A percentile compares a stretch with the other conserved stretches of the same genome.
Conservation (phyloP, 92 coral and sea anemone genomes). For the Desmophyllum pertusum region DNA sequence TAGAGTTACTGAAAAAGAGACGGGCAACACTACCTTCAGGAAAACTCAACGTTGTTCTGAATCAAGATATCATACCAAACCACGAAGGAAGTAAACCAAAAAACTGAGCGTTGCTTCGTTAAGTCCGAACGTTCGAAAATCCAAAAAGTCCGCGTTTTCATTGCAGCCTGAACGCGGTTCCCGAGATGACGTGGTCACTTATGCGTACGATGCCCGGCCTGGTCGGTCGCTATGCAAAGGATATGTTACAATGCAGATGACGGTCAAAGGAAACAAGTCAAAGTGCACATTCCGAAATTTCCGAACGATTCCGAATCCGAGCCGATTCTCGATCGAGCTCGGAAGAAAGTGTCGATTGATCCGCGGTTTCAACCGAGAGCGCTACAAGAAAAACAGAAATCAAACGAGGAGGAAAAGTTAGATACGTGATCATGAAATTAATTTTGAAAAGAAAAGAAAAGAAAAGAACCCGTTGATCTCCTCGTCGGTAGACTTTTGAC, state of each 20-base stretch:
- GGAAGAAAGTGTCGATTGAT: constrained; percentile 24
- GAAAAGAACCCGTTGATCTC: background rate
- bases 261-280: constrained; percentile 56
- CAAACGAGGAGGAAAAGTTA: background rate
- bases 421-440: background rate
- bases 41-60: background rate
- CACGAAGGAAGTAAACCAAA: constrained; percentile 1
- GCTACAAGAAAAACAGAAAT: background rate
- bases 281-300: constrained; percentile 58
- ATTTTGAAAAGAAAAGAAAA: too few relatives aligned
- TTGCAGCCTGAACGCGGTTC: constrained; percentile 6
- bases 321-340: constrained; percentile 26
- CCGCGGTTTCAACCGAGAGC: constrained; percentile 32
- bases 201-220: constrained; percentile 63
- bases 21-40: constrained; percentile 18
- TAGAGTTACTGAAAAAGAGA: constrained; percentile 9
- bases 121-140: background rate
- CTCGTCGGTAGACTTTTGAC: background rate
- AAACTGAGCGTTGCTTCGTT: constrained; percentile 17
- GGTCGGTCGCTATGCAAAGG: constrained; percentile 49
- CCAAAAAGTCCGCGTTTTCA: constrained; percentile 8
- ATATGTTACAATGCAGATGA: constrained; percentile 57
- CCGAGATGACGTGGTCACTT: constrained; percentile 1
- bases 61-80: background rate
- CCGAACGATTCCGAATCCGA: constrained; percentile 30